Evolutionary conservation across 2,113 vertebrate genomes (phyloP), one percentile per base, ranked within the genome.

Genomic region (Albula goreensis): DNA sequence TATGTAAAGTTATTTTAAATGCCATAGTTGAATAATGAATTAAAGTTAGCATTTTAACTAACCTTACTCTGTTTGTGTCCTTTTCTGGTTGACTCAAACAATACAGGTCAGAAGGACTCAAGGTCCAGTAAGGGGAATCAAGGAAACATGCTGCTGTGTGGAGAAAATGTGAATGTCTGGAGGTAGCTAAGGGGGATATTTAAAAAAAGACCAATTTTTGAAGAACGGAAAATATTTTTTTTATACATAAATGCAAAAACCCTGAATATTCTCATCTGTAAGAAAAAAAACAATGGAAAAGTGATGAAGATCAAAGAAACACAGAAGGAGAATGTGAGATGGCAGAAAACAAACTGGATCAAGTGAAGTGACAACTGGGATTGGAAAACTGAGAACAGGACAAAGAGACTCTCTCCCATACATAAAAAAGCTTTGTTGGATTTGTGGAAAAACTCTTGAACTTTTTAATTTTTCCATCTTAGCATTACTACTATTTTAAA

Each of bases 401-500:
- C 91, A 89, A 22, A 70, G 88, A 91, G 84, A 90, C 89, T 87
- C 87, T 87, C 87, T 87, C 92, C 90, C 92, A 91, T 87, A 91
- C 88, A 89, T 25, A 87, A 81, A 85, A 50, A 87, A 81, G 31
- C 87, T 89, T 92, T 92, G 84, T 66, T 15, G 22, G 87, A 91
- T 93, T 92, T 91, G 82, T 85, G 89, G 88, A 82, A 82, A 89
- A 80, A 82, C 31, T 41, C 31, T 41, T 41, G 0, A 86, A 85
- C 70, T 85, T 63, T 89, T 66, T 79, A 88, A 89, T 87, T 91
- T 84, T 93, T 92, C 80, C 89, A 89, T 85, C 89, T 86, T 88
- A 88, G 90, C 86, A 90, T 70, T 89, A 87, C 87, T 88, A 70
- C 90, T 84, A 79, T 88, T 90, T n/a, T n/a, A n/a, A n/a, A n/a